Percentiles rank a stretch among this genome's conserved stretches.
phyloP scores from a whole-genome alignment of 1,140 invertebrate genomes.

The Battus philenor region DNA sequence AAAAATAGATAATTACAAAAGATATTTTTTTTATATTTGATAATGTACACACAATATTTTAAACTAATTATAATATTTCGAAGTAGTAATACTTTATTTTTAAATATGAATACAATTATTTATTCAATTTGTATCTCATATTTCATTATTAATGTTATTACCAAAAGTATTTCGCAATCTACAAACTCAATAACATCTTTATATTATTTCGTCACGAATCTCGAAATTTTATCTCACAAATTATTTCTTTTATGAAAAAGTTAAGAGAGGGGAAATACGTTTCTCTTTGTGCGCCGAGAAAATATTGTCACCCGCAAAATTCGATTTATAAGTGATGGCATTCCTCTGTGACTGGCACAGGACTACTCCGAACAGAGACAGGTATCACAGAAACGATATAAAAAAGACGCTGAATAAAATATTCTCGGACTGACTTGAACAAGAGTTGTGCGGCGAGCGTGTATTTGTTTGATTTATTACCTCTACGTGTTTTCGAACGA shows the following conservation, averaged over 20 bases:
- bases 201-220: too few species aligned
- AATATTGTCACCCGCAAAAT: conserved; percentile 27
- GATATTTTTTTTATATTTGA: too few species aligned
- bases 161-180: too few species aligned
- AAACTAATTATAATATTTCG: too few species aligned
- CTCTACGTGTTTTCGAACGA: conserved; percentile 27
- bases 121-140: too few species aligned
- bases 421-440: conserved; percentile 18
- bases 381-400: conserved; percentile 25
- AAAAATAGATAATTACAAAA: too few species aligned
- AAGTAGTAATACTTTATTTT: too few species aligned
- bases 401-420: conserved; percentile 30
- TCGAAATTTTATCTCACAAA: too few species aligned
- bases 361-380: conserved; percentile 13
- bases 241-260: conserved; percentile 14
- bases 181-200: too few species aligned
- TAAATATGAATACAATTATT: too few species aligned
- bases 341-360: conserved; percentile 26
- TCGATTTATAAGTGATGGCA: conserved; percentile 26
- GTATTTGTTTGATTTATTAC: conserved; percentile 46
- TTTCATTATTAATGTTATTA: too few species aligned
- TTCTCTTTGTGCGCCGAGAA: conserved; percentile 12
- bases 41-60: too few species aligned
- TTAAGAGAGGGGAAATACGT: conserved; percentile 16
- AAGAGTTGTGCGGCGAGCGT: conserved; percentile 17